Evolutionary conservation across 2,888 invertebrate genomes (phyloP), one percentile per base, ranked within the genome.

Genomic region (Odontocerum albicorne): DNA sequence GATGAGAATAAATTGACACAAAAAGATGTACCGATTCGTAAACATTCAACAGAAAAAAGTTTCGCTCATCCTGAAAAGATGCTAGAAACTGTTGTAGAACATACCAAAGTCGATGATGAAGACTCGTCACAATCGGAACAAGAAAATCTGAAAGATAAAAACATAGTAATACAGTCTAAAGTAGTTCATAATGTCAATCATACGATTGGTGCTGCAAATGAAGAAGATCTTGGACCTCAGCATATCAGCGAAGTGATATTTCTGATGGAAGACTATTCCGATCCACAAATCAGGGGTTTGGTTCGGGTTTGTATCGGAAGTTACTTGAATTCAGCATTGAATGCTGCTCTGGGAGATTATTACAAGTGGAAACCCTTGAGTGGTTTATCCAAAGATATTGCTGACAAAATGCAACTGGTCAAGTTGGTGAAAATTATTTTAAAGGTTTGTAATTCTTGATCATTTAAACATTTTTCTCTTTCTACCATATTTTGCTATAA

Each of bases 201-300:
- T 32, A 15, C 2, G 8, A 10, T 22, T 7, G 32, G 32, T 44
- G 32, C 10, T 21, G 16, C 33, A 2, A 49, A 51, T 8, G 62
- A 63, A 13, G 59, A 58, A 4, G 62, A 63, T 4, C 75, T 75
- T 45, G 72, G 74, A 49, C 72, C 65, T 63, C 90, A 90, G 66
- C 80, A 79, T 64, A 75, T 92, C 62, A 77, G 80, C 6, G 92
- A 93, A 68, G 69, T 92, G 15, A 74, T 90, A 60, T 60, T 66
- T 22, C 69, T 87, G 22, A 85, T 87, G 62, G 81, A 84, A 31
- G 74, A 78, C 59, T 92, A 94, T 69, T 72, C 76, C 39, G 94
- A 94, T 71, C 93, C 92, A 0, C 91, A 93, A 67, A 79, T 94
- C 32, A 77, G 90, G 64, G 92, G 92, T 7, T 77, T 86, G 52